Conservation (phyloP, 2,888 invertebrate genomes). For the Leptopilina myrica region DNA sequence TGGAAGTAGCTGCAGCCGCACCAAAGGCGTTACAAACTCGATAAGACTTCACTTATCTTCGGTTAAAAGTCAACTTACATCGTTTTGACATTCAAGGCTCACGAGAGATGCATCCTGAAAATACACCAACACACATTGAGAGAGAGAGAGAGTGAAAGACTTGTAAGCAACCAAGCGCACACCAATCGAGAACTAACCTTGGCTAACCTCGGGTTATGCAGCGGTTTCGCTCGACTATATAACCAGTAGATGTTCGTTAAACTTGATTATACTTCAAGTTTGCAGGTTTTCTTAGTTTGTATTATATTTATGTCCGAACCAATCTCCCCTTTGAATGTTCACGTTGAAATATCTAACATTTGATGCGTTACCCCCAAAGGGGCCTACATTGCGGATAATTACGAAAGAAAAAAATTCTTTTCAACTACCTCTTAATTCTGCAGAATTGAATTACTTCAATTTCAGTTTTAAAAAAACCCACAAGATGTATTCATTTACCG, state of each 20-base stretch:
- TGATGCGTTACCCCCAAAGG: neutral
- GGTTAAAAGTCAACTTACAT: conserved; percentile 37
- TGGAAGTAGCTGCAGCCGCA: conserved; percentile 1
- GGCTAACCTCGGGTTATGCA: conserved; percentile 34
- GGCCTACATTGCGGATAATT: neutral
- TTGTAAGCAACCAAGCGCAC: conserved; percentile 5
- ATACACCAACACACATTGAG: neutral
- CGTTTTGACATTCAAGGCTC: conserved; percentile 26
- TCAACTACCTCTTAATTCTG: too few species aligned
- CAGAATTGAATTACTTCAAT: too few species aligned
- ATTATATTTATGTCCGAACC: conserved; percentile 13
- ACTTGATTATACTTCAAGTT: conserved; percentile 30
- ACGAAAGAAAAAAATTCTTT: neutral
- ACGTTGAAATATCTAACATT: neutral
- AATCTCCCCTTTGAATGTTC: neutral
- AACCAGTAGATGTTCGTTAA: conserved; percentile 15
- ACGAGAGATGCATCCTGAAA: conserved; percentile 7
- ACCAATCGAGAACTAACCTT: conserved; percentile 1
- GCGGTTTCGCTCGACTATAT: conserved; percentile 7
- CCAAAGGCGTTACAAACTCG: conserved; percentile 37
- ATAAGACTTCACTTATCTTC: conserved; percentile 36
- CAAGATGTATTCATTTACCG: too few species aligned
- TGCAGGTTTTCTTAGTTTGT: neutral
- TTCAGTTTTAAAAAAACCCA: too few species aligned
- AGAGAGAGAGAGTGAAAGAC: neutral